A percentile compares a stretch with the other conserved stretches of the same genome.
phyloP scores from a whole-genome alignment of 2,888 invertebrate species.

The Orthosia incerta region DNA sequence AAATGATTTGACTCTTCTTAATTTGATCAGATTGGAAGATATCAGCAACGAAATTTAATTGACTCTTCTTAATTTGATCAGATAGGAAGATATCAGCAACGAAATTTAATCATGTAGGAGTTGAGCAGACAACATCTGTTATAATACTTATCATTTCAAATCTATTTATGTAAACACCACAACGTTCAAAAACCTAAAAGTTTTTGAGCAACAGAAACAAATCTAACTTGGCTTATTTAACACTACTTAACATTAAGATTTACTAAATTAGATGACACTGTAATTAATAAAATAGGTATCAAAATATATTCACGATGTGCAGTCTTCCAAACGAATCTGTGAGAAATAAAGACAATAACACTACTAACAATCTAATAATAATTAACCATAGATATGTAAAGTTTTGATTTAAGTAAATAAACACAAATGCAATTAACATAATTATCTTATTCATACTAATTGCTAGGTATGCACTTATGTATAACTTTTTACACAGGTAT shows the following conservation, averaged over 20 bases:
- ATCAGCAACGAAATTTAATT: background rate
- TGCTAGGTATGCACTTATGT: slow-evolving; percentile 62
- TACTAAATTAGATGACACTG: slow-evolving; percentile 67
- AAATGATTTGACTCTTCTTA: background rate
- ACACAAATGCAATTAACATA: slow-evolving; percentile 56
- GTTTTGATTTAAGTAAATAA: slow-evolving; percentile 63
- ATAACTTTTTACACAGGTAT: slow-evolving; percentile 40
- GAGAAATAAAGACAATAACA: slow-evolving; percentile 73
- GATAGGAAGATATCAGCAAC: background rate
- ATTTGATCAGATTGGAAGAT: background rate
- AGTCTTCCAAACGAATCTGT: slow-evolving; percentile 82
- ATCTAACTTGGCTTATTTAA: slow-evolving; percentile 70
- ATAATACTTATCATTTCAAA: slow-evolving; percentile 41
- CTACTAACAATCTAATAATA: slow-evolving; percentile 74
- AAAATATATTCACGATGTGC: slow-evolving; percentile 85
- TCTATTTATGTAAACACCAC: slow-evolving; percentile 65
- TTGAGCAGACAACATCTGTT: slow-evolving; percentile 28
- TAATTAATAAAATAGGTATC: slow-evolving; percentile 75
- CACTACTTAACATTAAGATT: slow-evolving; percentile 70
- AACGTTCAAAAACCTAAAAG: slow-evolving; percentile 69
- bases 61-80: background rate
- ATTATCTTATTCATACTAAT: slow-evolving; percentile 54
- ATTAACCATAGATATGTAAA: slow-evolving; percentile 87
- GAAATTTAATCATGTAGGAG: background rate
- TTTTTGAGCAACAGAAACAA: slow-evolving; percentile 78